phyloP scores from a whole-genome alignment of 2,888 invertebrate genomes.

The Catocala sponsa region DNA sequence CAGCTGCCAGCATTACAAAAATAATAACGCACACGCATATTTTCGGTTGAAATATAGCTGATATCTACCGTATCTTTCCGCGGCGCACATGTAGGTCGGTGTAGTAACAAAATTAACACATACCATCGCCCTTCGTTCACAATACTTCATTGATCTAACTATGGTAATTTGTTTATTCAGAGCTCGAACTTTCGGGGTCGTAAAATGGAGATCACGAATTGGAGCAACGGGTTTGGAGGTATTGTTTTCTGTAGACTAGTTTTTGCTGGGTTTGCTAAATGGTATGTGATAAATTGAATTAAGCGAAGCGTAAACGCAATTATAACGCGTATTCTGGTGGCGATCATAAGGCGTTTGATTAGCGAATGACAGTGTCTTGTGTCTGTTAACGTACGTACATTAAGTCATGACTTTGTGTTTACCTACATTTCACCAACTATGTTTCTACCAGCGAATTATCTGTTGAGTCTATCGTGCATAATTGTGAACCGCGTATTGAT shows the following conservation, averaged over 20 bases:
- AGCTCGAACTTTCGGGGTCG: constrained; percentile 47
- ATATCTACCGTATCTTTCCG: constrained; percentile 47
- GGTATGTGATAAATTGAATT: background rate
- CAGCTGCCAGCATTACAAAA: constrained; percentile 1
- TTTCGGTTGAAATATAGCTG: constrained; percentile 22
- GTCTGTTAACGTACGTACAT: too few species aligned
- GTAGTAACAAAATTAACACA: constrained; percentile 64
- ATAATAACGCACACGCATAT: constrained; percentile 14
- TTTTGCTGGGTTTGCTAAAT: constrained; percentile 8
- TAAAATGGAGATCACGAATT: constrained; percentile 50
- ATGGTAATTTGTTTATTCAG: constrained; percentile 58
- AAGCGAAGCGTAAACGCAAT: too few species aligned
- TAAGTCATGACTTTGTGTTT: too few species aligned
- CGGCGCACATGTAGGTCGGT: constrained; percentile 49
- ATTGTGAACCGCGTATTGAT: too few species aligned
- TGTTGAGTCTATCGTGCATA: too few species aligned
- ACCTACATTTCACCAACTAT: too few species aligned
- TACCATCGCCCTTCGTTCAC: constrained; percentile 57
- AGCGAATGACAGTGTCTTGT: too few species aligned
- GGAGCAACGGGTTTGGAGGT: constrained; percentile 27
- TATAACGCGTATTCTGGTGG: too few species aligned
- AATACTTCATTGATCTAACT: constrained; percentile 65
- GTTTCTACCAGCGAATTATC: too few species aligned
- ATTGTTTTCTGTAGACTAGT: constrained; percentile 20
- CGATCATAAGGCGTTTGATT: too few species aligned